Evolutionary conservation across 1,140 invertebrate species (phyloP).

Genomic region (Halotydeus destructor): DNA sequence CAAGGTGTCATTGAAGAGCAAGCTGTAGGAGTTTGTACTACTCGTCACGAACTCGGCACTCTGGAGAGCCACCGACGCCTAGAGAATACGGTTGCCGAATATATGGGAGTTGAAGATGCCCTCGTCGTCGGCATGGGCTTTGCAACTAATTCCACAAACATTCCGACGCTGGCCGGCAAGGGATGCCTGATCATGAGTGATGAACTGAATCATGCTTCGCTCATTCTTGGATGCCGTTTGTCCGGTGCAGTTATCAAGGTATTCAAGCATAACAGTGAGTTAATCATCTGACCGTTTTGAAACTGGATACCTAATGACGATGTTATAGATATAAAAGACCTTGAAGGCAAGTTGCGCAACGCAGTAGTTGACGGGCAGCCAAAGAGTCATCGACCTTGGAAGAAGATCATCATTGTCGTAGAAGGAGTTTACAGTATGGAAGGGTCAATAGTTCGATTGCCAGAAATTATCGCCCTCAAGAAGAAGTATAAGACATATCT

Average conservation of each 20-base stretch:
- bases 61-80: constrained; percentile 47
- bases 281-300: no score
- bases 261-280: constrained; percentile 53
- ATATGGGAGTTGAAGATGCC: constrained; percentile 78
- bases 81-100: constrained; percentile 62
- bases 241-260: constrained; percentile 66
- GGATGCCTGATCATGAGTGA: constrained; percentile 80
- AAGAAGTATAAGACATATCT: constrained; percentile 87
- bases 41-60: constrained; percentile 34
- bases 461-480: constrained; percentile 70
- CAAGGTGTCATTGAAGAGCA: constrained; percentile 36
- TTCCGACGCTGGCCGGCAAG: constrained; percentile 60
- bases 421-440: constrained; percentile 94
- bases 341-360: constrained; percentile 53
- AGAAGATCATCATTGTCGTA: constrained; percentile 79
- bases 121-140: constrained; percentile 97
- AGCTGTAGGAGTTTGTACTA: constrained; percentile 44
- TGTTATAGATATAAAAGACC: constrained; percentile 54
- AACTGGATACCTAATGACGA: no score
- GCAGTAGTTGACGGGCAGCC: constrained; percentile 54
- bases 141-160: constrained; percentile 84
- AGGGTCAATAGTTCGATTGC: constrained; percentile 75
- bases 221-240: constrained; percentile 75
- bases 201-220: constrained; percentile 88
- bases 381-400: constrained; percentile 52